These are phyloP conservation scores for Pelodytes ibericus DNA, from an alignment of 2,797 vertebrate genomes.

Conservation along the genomic window DNA sequence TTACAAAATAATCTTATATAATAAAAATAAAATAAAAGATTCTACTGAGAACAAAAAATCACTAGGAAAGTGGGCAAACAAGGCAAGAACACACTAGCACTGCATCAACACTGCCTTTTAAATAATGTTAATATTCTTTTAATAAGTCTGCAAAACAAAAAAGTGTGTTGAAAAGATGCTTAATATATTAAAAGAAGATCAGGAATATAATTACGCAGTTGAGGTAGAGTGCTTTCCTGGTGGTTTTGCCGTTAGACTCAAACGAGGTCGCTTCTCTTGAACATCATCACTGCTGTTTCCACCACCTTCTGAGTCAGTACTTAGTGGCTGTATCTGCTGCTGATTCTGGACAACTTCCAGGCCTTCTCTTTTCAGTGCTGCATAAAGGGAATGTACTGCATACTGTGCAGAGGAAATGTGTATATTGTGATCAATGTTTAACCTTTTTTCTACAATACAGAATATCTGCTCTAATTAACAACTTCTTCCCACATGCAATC, in stretches of 20 bases:
- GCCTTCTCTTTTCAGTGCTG: constrained; percentile 78
- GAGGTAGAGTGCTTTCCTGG: constrained; percentile 61
- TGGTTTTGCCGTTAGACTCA: constrained; percentile 66
- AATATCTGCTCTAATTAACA: too few relatives aligned
- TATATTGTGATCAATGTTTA: too few relatives aligned
- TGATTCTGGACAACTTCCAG: constrained; percentile 69
- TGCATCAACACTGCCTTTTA: too few relatives aligned
- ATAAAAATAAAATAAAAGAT: too few relatives aligned
- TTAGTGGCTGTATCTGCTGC: constrained; percentile 58
- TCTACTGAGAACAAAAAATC: too few relatives aligned
- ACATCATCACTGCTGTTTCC: constrained; percentile 71
- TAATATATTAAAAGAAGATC: constrained; percentile 25
- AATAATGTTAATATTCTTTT: background rate
- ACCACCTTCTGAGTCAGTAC: constrained; percentile 59
- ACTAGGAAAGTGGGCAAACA: too few relatives aligned
- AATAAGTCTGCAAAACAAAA: background rate
- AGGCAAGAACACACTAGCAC: too few relatives aligned
- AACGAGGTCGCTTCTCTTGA: constrained; percentile 78
- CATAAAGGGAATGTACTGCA: constrained; percentile 81
- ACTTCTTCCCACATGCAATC: too few relatives aligned
- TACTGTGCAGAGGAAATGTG: too few relatives aligned
- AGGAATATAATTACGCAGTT: constrained; percentile 68
- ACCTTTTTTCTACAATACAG: too few relatives aligned
- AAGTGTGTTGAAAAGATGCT: background rate
- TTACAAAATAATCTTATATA: too few relatives aligned